Evolutionary conservation across 2,113 vertebrate species (phyloP).

Genomic region (Nipponia nippon): DNA sequence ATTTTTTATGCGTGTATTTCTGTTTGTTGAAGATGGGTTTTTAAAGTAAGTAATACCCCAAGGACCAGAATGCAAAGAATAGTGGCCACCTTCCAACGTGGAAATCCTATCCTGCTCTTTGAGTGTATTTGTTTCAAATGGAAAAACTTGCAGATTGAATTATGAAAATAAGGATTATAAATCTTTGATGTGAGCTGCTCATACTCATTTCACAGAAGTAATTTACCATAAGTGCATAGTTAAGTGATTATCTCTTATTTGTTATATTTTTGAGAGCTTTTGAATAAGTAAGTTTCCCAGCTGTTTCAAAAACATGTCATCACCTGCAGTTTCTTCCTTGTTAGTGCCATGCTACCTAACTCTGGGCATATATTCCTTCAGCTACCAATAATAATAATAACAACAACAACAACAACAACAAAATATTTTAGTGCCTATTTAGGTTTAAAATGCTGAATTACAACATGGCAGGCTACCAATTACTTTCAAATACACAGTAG

Average conservation of each 20-base stretch:
- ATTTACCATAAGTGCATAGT: background rate
- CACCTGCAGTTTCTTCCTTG: background rate
- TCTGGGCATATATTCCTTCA: background rate
- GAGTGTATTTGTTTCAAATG: background rate
- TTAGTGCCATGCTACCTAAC: background rate
- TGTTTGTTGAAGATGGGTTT: background rate
- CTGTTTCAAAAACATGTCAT: background rate
- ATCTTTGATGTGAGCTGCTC: background rate
- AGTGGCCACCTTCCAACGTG: background rate
- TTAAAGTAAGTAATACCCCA: background rate
- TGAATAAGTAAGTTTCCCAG: background rate
- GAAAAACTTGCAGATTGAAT: background rate
- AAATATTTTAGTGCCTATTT: background rate
- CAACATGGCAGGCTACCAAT: background rate
- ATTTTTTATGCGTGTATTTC: background rate
- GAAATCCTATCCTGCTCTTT: background rate
- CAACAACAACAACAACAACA: background rate
- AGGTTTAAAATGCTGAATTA: background rate
- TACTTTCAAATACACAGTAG: background rate
- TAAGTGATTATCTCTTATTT: constrained; percentile 28
- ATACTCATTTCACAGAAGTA: background rate
- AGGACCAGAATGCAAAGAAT: background rate
- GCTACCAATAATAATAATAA: background rate
- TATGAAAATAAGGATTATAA: background rate
- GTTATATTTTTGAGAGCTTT: background rate